Evolutionary conservation across 2,113 vertebrate species (phyloP).

Genomic region (Progne subis): DNA sequence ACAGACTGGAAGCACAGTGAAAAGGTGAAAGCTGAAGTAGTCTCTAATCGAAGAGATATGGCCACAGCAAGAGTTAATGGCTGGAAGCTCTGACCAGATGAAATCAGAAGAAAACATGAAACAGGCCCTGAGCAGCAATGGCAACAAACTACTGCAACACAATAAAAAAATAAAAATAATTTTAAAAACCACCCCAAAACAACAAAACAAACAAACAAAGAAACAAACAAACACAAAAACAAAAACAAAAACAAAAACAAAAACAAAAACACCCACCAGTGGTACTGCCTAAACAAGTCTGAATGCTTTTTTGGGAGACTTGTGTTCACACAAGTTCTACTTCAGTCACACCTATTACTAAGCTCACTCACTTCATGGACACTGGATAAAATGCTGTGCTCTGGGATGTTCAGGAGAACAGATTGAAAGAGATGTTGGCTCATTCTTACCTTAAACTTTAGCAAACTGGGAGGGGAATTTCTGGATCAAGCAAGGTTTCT

Average conservation of each 20-base stretch:
- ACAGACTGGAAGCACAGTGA: not conserved
- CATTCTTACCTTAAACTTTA: not conserved
- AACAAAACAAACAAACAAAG: not conserved
- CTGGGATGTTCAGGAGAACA: not conserved
- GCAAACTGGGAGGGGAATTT: not conserved
- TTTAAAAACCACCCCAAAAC: too few species aligned
- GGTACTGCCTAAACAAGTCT: not conserved
- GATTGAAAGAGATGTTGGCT: not conserved
- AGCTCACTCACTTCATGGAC: not conserved
- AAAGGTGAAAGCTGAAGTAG: not conserved
- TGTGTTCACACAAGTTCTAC: not conserved
- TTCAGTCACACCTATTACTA: not conserved
- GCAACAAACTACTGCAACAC: not conserved
- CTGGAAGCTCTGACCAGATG: not conserved
- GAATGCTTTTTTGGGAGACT: not conserved
- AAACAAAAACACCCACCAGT: fast-evolving
- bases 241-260: too few species aligned
- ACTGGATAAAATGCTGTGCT: not conserved
- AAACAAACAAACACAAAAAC: too few species aligned
- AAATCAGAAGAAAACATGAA: not conserved
- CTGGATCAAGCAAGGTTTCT: not conserved
- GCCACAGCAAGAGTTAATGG: not conserved
- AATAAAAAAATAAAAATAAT: too few species aligned
- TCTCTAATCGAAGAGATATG: not conserved
- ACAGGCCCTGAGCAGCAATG: not conserved